Evolutionary conservation across 2,888 invertebrate species (phyloP), one percentile per base, ranked within the genome.

Genomic region (Calameuta pallipes): DNA sequence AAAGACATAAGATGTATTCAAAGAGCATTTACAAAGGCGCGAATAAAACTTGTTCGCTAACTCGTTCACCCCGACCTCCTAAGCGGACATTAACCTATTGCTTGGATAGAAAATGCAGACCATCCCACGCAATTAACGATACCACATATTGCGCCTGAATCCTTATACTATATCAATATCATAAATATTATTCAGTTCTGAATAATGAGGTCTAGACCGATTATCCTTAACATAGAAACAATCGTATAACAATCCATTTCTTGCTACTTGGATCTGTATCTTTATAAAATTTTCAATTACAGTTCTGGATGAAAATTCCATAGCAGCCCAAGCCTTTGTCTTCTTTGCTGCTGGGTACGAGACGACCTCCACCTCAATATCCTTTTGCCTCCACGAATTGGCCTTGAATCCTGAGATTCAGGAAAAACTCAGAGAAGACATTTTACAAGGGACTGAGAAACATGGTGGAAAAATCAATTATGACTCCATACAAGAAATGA

Each of bases 331-430:
- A 78, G 90, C 90, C 1, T 90, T 91, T 80, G 89, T 89, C 9
- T 91, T 92, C 80, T 92, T 91, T 81, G 87, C 84, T 11, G 91
- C 91, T 41, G 92, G 91, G 12, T 89, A 89, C 76, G 91, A 92
- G 81, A 91, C 92, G 0, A 89, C 91, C 0, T 89, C 92, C 3
- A 90, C 86, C 74, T 90, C 91, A 15, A 90, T 92, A 75, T 87
- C 90, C 15, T 92, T 91, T 76, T 90, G 90, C 73, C 87, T 91
- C 23, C 81, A 91, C 81, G 91, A 91, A 78, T 79, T 91, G 73
- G 90, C 91, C 4, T 78, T 88, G 75, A 89, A 91, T 81, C 80
- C 81, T 11, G 88, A 89, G 56, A 87, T 91, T 41, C 92, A 91
- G 79, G 86, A 89, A 68, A 87, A 77, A 77, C 83, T 87, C 1